phyloP scores from a whole-genome alignment of 2,797 vertebrate genomes.

The Rhyacichthys aspro region DNA sequence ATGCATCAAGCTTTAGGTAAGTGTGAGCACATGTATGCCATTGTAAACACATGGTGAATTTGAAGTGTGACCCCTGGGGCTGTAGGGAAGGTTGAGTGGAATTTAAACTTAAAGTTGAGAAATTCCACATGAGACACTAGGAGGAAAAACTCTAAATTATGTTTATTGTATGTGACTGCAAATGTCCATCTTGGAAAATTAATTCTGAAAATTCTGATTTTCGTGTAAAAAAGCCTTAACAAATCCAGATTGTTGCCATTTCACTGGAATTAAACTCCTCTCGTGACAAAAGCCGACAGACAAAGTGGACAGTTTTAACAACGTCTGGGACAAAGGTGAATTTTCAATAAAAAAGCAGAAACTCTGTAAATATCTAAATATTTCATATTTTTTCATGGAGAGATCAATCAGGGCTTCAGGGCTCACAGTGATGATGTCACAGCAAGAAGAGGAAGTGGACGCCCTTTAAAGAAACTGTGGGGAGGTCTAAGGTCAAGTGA shows the following conservation, averaged over 20 bases:
- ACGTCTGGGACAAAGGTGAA: constrained; percentile 18
- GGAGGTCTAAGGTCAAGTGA: constrained; percentile 27
- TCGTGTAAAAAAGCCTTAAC: too few relatives aligned
- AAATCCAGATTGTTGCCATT: too few relatives aligned
- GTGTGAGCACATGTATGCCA: too few relatives aligned
- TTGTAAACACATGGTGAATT: too few relatives aligned
- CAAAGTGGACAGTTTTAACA: not conserved
- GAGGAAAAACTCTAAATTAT: too few relatives aligned
- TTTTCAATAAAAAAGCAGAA: not conserved
- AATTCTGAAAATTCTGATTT: too few relatives aligned
- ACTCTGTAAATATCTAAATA: constrained; percentile 59
- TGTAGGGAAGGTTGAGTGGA: too few relatives aligned
- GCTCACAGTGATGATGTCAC: constrained; percentile 59
- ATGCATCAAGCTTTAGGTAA: too few relatives aligned
- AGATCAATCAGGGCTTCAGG: constrained; percentile 68
- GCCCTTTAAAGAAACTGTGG: constrained; percentile 43
- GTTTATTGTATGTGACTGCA: not conserved
- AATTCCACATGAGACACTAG: too few relatives aligned
- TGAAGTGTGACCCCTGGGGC: too few relatives aligned
- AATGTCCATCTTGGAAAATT: too few relatives aligned
- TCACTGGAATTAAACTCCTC: constrained; percentile 28
- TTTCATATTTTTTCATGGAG: constrained; percentile 64
- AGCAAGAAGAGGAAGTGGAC: constrained; percentile 32
- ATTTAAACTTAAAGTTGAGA: too few relatives aligned
- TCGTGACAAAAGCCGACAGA: constrained; percentile 14